phyloP scores from a whole-genome alignment of 2,797 vertebrate genomes.

The Microctenopoma stevenorrisi region DNA sequence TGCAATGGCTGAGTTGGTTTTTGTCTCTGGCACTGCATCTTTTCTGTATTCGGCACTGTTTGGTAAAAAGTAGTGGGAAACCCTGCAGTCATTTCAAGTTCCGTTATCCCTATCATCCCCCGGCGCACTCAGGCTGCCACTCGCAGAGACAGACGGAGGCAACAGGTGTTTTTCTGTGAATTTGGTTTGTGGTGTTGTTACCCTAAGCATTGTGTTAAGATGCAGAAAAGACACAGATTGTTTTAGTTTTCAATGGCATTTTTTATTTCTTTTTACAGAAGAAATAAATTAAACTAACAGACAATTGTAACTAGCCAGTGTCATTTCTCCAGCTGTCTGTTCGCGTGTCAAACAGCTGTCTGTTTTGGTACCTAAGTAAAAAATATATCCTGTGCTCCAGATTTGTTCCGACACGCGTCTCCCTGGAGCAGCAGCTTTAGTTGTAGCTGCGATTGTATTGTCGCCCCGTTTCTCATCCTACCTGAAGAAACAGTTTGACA shows the following conservation, averaged over 20 bases:
- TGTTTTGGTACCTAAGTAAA: conserved; percentile 35
- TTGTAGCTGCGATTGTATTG: conserved; percentile 24
- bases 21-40: conserved; percentile 21
- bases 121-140: conserved; percentile 61
- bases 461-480: conserved; percentile 16
- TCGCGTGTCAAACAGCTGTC: conserved; percentile 48
- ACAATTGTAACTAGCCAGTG: conserved; percentile 55
- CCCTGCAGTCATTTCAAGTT: conserved; percentile 30
- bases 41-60: conserved; percentile 70
- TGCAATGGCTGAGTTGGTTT: conserved; percentile 15
- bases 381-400: conserved; percentile 25
- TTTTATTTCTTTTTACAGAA: conserved; percentile 17
- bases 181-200: conserved; percentile 17
- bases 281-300: conserved; percentile 34
- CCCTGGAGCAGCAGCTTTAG: conserved; percentile 6
- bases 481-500: conserved; percentile 35
- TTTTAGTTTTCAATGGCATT: conserved; percentile 25
- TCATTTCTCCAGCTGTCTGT: conserved; percentile 59
- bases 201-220: conserved; percentile 50
- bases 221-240: conserved; percentile 42
- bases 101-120: background rate
- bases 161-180: conserved; percentile 29
- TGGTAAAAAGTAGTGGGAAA: conserved; percentile 62
- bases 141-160: conserved; percentile 48
- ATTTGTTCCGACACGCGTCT: conserved; percentile 7